Evolutionary conservation across 2,888 invertebrate genomes (phyloP), one percentile per base, ranked within the genome.

Genomic region (Ditylenchus weischeri): DNA sequence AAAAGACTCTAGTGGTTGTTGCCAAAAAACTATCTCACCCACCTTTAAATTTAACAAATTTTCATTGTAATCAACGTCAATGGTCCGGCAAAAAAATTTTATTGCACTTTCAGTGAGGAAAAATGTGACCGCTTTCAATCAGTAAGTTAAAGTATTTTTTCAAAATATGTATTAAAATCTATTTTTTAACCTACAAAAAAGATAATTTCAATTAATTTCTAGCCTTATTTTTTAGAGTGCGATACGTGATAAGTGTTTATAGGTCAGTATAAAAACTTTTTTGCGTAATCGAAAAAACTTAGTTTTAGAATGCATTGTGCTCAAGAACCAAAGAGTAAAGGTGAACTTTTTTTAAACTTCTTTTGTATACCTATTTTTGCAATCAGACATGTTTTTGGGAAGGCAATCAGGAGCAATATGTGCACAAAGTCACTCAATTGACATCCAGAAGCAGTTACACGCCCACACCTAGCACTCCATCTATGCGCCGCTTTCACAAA

Each of bases 71-170:
- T n/a, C n/a, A 4, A 29, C 29, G 29, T 29, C 29, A 5, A 29
- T 29, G 29, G 29, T 29, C 5, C 29, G 2, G 3, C 3, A n/a
- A n/a, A 29, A 29, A 29, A 29, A 29, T 43, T 15, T 10, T 43
- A 6, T 1, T 43, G 8, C n/a, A n/a, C 2, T 43, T 43, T 13
- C 15, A 43, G 72, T 80, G 21, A 67, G 76, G 54, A 80, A 79
- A 63, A 79, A 77, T 54, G 76, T 79, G 29, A 73, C 72, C 11
- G 70, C 75, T 36, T 70, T 75, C 21, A 77, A 78, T 61, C 65
- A 66, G 77, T 73, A 57, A 65, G 69, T 64, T 3, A 43, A 43
- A 43, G 8, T n/a, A n/a, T n/a, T n/a, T n/a, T n/a, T n/a, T n/a
- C n/a, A n/a, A n/a, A n/a, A n/a, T n/a, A n/a, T n/a, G n/a, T n/a